Evolutionary conservation across 2,888 invertebrate genomes (phyloP).

Genomic region (Dynastes hyllus): DNA sequence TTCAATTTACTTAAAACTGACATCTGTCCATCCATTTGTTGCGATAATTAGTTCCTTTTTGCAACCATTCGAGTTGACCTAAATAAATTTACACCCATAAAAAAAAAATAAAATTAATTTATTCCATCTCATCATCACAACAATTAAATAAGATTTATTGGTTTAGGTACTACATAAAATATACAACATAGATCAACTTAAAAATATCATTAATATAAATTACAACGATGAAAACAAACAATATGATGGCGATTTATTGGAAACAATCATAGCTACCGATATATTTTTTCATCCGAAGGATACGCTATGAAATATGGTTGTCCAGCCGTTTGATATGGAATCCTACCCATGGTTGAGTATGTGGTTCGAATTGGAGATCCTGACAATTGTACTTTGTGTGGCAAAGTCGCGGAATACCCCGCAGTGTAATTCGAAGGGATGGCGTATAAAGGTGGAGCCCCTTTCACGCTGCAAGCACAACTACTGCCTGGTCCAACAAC

Average conservation of each 20-base stretch:
- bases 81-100: not conserved
- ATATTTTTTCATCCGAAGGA: conserved; percentile 79
- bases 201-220: conserved; percentile 45
- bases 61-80: too few relatives aligned
- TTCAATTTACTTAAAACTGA: too few relatives aligned
- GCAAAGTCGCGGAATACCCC: conserved; percentile 78
- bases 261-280: conserved; percentile 71
- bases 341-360: conserved; percentile 78
- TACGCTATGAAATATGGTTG: conserved; percentile 78
- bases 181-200: conserved; percentile 46
- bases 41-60: too few relatives aligned
- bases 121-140: conserved; percentile 15
- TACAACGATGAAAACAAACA: conserved; percentile 44
- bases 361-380: conserved; percentile 73
- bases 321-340: conserved; percentile 71
- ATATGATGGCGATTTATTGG: conserved; percentile 16
- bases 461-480: conserved; percentile 71
- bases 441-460: conserved; percentile 73
- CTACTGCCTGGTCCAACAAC: conserved; percentile 74
- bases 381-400: conserved; percentile 77
- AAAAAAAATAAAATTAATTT: conserved; percentile 16
- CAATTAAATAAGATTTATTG: conserved; percentile 18
- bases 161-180: conserved; percentile 44
- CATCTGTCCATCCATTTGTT: too few relatives aligned
- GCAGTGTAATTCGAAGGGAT: conserved; percentile 73